Conservation (phyloP, 2,888 invertebrate genomes). For the Drosophila helvetica region DNA sequence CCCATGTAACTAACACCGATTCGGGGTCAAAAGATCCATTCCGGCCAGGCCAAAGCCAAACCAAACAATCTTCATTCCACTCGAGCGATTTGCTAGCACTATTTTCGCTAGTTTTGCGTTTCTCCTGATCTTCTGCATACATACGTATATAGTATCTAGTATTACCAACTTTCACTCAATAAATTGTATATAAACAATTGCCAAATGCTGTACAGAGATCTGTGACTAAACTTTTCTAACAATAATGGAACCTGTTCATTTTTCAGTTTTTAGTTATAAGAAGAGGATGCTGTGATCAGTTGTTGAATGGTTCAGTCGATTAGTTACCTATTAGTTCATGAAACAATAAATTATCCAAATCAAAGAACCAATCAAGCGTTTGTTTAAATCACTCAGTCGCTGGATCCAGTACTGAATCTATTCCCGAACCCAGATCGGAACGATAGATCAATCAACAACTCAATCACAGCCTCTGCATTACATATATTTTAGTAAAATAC, state of each 20-base stretch:
- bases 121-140: no score
- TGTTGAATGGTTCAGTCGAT: not conserved
- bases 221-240: conserved; percentile 68
- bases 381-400: no score
- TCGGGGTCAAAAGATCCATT: no score
- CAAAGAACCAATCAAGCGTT: no score
- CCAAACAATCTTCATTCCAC: not conserved
- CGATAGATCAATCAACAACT: not conserved
- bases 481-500: conserved; percentile 19
- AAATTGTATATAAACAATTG: conserved; percentile 61
- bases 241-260: conserved; percentile 2
- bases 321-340: not conserved
- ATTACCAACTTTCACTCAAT: conserved; percentile 3
- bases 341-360: not conserved
- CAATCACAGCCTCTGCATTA: not conserved
- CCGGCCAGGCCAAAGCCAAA: no score
- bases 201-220: conserved; percentile 52
- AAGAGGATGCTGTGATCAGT: conserved; percentile 26
- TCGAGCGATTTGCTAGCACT: conserved; percentile 1
- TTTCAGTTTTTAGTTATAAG: conserved; percentile 38
- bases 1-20: no score
- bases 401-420: no score
- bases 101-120: conserved; percentile 3
- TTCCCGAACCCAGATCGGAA: no score
- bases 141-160: no score